Base-by-base conservation (phyloP, 2,888 invertebrate species). In the Lithophane socia region DNA sequence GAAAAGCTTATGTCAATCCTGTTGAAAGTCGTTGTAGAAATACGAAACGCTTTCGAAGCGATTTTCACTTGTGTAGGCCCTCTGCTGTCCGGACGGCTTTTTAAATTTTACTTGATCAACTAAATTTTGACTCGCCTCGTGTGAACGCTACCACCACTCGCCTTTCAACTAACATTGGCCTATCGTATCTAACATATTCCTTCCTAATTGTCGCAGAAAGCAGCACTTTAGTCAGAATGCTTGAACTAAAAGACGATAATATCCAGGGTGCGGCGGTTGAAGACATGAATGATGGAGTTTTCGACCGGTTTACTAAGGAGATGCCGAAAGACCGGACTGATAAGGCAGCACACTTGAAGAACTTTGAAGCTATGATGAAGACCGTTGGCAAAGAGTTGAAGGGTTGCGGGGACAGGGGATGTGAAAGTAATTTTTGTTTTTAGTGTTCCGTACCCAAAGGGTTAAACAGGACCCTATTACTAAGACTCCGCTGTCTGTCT, bases 381-480 rank as follows among this genome's bases (percentile, higher is more conserved):
- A 91, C 90, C 0, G 86, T 95, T 0, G 87, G 91, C 2, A 88
- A 87, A 3, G 87, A 89, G 49, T 77, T 95, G 24, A 89, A 90
- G 9, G 94, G 93, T 0, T 96, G 96, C 80, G 94, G 93, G 0
- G 85, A 88, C 10, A 83, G 86, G 49, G 94, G 93, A 3, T 95
- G 95, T 73, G 80, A 84, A 65, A 91, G 96, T 95, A 80, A 93
- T 92, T 61, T 68, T 37, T 16, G 0, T 7, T 44, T 65, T 4
- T 29, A 29, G 29, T 29, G 29, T 29, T 29, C 29, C 29, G 29
- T 29, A 29, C 29, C 29, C 29, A 29, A 29, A 29, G 29, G 29
- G 29, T 29, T 1, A 29, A 29, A 29, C 29, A 29, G 29, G 29
- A 29, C 29, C 29, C 29, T 29, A 29, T 29, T 29, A 29, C 29